Percentiles rank a stretch among this genome's conserved stretches.
phyloP scores from a whole-genome alignment of 2,113 vertebrate genomes.

The Camarhynchus parvulus region DNA sequence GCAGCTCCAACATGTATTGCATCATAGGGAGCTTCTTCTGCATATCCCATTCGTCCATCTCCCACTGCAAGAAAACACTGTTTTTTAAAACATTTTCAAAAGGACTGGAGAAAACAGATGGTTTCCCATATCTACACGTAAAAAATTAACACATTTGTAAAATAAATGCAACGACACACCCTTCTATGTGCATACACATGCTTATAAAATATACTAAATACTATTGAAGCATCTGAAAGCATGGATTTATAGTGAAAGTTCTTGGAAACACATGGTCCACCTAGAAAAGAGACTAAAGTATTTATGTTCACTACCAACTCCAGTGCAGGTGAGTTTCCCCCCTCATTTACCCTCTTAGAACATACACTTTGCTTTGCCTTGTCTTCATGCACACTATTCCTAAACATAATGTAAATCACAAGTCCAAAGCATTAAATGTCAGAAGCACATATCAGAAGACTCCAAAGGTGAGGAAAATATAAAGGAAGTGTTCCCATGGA shows the following conservation, averaged over 20 bases:
- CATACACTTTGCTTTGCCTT: not conserved
- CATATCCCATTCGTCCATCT: constrained; percentile 89
- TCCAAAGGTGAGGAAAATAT: not conserved
- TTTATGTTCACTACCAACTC: not conserved
- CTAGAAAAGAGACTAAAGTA: not conserved
- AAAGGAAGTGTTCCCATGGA: not conserved
- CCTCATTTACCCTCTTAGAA: not conserved
- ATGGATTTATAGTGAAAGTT: not conserved
- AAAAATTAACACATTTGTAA: not conserved
- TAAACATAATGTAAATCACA: not conserved
- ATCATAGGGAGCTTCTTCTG: constrained; percentile 93
- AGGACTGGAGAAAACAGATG: not conserved
- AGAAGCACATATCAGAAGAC: not conserved
- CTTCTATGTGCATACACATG: not conserved
- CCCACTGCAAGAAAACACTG: constrained; percentile 86
- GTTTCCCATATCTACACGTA: not conserved
- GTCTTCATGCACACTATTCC: not conserved
- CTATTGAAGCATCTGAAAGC: not conserved
- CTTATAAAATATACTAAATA: not conserved
- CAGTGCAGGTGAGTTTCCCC: not conserved
- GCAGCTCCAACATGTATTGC: constrained; percentile 98
- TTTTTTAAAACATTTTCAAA: not conserved
- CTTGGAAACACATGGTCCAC: not conserved
- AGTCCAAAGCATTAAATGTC: not conserved
- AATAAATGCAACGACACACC: not conserved